Base-by-base conservation (phyloP, 2,888 invertebrate species). In the Cerastoderma edule region DNA sequence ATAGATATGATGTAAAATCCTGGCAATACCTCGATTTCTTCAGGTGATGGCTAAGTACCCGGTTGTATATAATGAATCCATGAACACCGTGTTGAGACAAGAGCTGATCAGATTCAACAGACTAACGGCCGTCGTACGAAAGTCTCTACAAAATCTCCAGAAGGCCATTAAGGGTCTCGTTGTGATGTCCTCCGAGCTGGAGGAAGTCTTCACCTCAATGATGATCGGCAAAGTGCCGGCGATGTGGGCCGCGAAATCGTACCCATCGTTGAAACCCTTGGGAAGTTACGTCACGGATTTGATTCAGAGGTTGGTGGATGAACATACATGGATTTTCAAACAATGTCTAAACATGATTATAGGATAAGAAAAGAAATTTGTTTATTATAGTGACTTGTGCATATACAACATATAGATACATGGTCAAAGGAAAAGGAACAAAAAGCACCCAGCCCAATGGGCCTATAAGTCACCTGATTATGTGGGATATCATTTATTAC, bases 281-380 rank as follows among this genome's bases (percentile, higher is more conserved):
- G 93, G 93, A 13, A 89, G 91, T 72, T 93, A 93, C 78, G 88
- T 93, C 33, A 87, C 89, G 27, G 93, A 93, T 81, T 85, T 98
- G 83, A 92, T 96, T 64, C 95, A 95, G 68, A 94, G 97, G 92
- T 92, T 60, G 72, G 46, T 13, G n/a, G 24, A 48, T 48, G 16
- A 5, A 48, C 48, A 8, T 4, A 8, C 5, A 16, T 16, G 5
- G 16, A 5, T 8, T 48, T 16, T 48, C 16, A 8, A 16, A 16
- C 5, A 48, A 16, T 48, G 19, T 22, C 3, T 8, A 4, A 8
- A 8, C 24, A 48, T 48, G n/a, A n/a, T n/a, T n/a, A n/a, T 44
- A 10, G 19, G 10, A 44, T 19, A 44, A n/a, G n/a, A n/a, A n/a
- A n/a, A n/a, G n/a, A n/a, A n/a, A n/a, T n/a, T n/a, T n/a, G n/a